These are phyloP conservation scores for Phoronis australis DNA, from an alignment of 2,888 invertebrate species.

Conservation along the genomic window DNA sequence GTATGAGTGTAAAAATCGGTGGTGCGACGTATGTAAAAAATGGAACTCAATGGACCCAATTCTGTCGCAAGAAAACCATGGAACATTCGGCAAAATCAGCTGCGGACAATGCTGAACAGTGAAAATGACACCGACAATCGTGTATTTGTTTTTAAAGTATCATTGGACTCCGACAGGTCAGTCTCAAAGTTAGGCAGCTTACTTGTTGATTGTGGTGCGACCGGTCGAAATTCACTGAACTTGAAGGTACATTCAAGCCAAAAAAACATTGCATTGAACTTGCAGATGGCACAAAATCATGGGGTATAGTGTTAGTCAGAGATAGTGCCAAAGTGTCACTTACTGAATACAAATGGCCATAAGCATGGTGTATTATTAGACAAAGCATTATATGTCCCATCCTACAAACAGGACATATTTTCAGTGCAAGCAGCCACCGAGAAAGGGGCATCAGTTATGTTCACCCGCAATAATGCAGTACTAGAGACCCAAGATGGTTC, in stretches of 20 bases:
- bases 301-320: conserved; percentile 7
- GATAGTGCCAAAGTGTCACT: conserved; percentile 10
- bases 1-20: too few relatives aligned
- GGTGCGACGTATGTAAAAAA: too few relatives aligned
- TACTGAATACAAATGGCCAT: conserved; percentile 6
- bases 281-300: conserved; percentile 15
- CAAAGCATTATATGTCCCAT: too few relatives aligned
- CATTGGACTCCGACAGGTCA: too few relatives aligned
- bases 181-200: too few relatives aligned
- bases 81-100: too few relatives aligned
- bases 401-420: conserved; percentile 16
- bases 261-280: conserved; percentile 16
- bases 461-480: conserved; percentile 8
- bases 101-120: too few relatives aligned
- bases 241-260: conserved; percentile 12
- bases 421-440: conserved; percentile 18
- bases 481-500: conserved; percentile 5
- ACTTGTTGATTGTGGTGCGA: conserved; percentile 15
- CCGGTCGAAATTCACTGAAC: conserved; percentile 7
- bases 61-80: too few relatives aligned
- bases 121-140: too few relatives aligned
- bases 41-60: too few relatives aligned
- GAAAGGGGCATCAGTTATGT: conserved; percentile 11
- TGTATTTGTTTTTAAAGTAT: too few relatives aligned
- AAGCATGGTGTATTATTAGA: too few relatives aligned